A percentile compares a stretch with the other conserved stretches of the same genome.
Evolutionary conservation across 35 echinoderm and acorn worm species (phyloP).

Genomic region (Apostichopus japonicus): DNA sequence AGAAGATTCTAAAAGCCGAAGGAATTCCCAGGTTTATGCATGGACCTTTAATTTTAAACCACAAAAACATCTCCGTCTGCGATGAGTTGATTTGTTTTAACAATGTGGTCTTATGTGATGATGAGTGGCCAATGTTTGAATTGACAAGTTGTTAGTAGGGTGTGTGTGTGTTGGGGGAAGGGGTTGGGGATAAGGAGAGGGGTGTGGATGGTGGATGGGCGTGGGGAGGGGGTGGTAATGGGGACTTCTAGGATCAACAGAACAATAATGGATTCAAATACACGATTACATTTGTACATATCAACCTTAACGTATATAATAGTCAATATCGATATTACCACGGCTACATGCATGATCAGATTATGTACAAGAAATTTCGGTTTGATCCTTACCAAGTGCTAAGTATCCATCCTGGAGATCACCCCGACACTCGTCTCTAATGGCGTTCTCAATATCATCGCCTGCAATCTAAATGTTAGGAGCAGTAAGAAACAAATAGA

Average conservation of each 20-base stretch:
- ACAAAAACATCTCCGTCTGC: too few relatives aligned
- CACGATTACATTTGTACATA: neutral
- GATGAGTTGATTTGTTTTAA: too few relatives aligned
- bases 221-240: neutral
- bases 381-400: slow-evolving; percentile 67
- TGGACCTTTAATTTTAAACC: too few relatives aligned
- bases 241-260: neutral
- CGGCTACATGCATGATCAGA: neutral
- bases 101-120: too few relatives aligned
- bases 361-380: neutral
- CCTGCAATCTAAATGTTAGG: slow-evolving; percentile 71
- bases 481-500: neutral
- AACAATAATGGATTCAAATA: neutral
- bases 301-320: neutral
- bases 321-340: neutral
- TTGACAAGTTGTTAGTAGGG: too few relatives aligned
- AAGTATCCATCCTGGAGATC: slow-evolving; percentile 84
- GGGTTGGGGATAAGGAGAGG: too few relatives aligned
- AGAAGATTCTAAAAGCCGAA: too few relatives aligned
- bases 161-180: too few relatives aligned
- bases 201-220: too few relatives aligned
- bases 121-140: too few relatives aligned
- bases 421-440: slow-evolving; percentile 66
- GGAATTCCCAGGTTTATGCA: too few relatives aligned
- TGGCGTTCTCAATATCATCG: slow-evolving; percentile 86